Evolutionary conservation across 1,140 invertebrate species (phyloP).

Genomic region (Camponotus floridanus): DNA sequence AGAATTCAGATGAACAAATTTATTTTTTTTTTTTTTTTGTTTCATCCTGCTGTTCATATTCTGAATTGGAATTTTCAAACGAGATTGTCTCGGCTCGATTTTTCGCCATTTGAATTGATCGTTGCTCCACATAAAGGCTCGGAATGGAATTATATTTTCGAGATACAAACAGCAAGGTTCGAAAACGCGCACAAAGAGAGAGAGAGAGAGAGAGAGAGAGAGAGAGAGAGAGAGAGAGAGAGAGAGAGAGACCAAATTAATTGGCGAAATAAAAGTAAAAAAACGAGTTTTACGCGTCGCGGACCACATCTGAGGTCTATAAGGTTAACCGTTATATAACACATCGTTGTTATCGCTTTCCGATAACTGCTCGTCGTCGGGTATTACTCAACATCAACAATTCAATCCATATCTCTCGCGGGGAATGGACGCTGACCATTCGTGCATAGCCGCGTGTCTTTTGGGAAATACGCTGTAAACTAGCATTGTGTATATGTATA

Average conservation of each 20-base stretch:
- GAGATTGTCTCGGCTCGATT: neutral
- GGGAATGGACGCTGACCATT: neutral
- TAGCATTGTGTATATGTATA: neutral
- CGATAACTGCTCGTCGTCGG: conserved; percentile 64
- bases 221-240: neutral
- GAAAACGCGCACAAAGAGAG: too few relatives aligned
- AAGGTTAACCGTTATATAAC: conserved; percentile 25
- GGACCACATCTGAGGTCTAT: conserved; percentile 42
- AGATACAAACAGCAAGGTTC: neutral
- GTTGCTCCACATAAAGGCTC: neutral
- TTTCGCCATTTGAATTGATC: neutral
- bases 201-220: neutral
- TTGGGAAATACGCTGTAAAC: conserved; percentile 69
- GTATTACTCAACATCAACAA: conserved; percentile 76
- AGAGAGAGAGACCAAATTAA: conserved; percentile 34
- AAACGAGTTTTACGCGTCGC: neutral
- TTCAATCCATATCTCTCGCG: conserved; percentile 79
- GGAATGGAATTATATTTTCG: conserved; percentile 22
- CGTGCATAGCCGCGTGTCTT: conserved; percentile 22
- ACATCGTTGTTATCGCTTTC: conserved; percentile 61
- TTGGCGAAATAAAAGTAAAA: neutral
- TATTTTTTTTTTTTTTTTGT: too few relatives aligned
- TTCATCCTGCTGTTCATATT: neutral
- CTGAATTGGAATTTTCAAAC: neutral
- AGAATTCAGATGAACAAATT: too few relatives aligned